A percentile compares a stretch with the other conserved stretches of the same genome.
Conservation (phyloP, 2,113 vertebrate genomes). For the Nesoenas mayeri region DNA sequence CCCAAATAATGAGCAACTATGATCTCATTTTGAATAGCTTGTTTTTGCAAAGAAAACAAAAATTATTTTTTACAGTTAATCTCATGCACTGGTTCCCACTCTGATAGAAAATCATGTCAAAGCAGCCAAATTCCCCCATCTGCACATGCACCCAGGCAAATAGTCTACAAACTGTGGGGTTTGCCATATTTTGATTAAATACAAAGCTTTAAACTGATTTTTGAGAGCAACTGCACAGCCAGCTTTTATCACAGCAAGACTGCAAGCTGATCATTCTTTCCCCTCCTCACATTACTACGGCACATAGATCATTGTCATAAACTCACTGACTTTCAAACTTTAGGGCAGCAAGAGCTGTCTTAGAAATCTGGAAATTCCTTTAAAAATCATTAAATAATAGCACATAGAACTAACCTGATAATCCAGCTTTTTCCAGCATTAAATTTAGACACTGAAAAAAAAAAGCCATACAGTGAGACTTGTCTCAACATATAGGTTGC, state of each 20-base stretch:
- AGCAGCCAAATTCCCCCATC: neutral
- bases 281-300: neutral
- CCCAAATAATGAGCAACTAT: neutral
- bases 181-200: neutral
- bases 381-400: neutral
- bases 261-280: neutral
- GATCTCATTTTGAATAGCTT: neutral
- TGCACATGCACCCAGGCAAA: neutral
- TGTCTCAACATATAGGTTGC: neutral
- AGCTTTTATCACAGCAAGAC: neutral
- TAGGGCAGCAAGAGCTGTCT: neutral
- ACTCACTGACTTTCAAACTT: neutral
- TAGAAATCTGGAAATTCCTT: neutral
- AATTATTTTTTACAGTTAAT: neutral
- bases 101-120: neutral
- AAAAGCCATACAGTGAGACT: neutral
- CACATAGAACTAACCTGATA: slow-evolving; percentile 80
- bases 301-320: neutral
- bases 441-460: slow-evolving; percentile 84
- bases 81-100: neutral
- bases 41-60: neutral
- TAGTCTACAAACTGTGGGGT: neutral
- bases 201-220: neutral
- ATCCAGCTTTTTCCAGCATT: slow-evolving; percentile 84
- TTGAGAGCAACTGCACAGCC: neutral